Conservation (phyloP, 1,140 invertebrate genomes). For the Homalodisca vitripennis region DNA sequence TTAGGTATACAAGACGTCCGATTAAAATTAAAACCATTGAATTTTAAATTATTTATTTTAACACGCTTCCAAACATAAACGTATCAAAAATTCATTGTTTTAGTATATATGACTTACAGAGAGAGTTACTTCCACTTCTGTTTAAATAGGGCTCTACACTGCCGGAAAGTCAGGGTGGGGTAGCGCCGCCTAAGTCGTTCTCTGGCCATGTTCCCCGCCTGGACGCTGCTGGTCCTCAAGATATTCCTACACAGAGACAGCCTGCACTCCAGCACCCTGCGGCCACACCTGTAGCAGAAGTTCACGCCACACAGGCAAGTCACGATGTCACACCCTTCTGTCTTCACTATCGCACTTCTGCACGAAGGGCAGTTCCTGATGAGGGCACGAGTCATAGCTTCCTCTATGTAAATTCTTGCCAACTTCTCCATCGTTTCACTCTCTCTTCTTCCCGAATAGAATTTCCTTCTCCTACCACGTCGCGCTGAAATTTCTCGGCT, state of each 20-base stretch:
- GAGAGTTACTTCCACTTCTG: not conserved
- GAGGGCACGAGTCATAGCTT: slow-evolving; percentile 5
- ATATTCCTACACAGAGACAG: not conserved
- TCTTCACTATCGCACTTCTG: not conserved
- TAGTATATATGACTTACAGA: too few relatives aligned
- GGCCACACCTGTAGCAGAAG: slow-evolving; percentile 13
- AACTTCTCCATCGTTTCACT: not conserved
- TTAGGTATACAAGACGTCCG: too few relatives aligned
- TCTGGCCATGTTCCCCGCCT: not conserved
- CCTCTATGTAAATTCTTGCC: slow-evolving; percentile 8
- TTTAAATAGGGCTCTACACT: not conserved
- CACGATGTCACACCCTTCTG: not conserved
- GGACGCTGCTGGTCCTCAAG: too few relatives aligned
- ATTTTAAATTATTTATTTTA: too few relatives aligned
- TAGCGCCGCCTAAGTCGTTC: not conserved
- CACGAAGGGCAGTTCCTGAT: not conserved
- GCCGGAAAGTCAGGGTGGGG: not conserved
- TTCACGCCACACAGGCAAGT: not conserved
- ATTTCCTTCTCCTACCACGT: not conserved
- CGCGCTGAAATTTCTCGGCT: not conserved
- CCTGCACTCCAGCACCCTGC: not conserved
- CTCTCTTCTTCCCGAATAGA: not conserved
- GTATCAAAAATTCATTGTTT: too few relatives aligned
- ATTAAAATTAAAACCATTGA: too few relatives aligned
- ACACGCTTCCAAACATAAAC: too few relatives aligned